These are phyloP conservation scores for Helogale parvula DNA, from an alignment of 2,113 vertebrate species.

Conservation along the genomic window DNA sequence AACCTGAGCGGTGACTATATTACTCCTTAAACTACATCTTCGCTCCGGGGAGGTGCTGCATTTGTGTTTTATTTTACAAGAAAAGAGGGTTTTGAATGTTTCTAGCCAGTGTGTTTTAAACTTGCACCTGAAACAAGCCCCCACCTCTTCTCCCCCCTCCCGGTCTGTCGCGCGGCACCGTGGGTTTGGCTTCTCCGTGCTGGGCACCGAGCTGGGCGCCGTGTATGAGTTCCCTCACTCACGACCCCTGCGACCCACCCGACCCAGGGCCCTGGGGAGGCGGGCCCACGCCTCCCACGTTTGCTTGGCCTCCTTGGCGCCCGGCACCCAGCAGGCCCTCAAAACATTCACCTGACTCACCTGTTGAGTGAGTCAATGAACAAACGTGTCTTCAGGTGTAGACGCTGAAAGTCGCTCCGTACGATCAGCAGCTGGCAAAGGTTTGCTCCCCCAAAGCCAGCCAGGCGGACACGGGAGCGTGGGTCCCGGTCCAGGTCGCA, in stretches of 20 bases:
- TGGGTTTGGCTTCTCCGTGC: neutral
- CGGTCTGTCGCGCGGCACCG: fast-evolving
- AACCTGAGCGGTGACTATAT: neutral
- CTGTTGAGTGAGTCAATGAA: neutral
- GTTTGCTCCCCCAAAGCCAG: fast-evolving
- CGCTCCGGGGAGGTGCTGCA: neutral
- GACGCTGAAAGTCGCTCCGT: neutral
- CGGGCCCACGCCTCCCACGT: neutral
- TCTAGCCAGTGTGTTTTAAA: neutral
- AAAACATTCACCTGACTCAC: too few relatives aligned
- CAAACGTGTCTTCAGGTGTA: fast-evolving
- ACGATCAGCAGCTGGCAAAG: neutral
- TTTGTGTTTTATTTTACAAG: neutral
- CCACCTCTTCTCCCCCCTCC: neutral
- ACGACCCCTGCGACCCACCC: fast-evolving
- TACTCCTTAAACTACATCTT: neutral
- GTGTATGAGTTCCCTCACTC: fast-evolving
- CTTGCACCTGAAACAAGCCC: neutral
- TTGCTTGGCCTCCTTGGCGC: neutral
- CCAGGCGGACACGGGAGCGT: fast-evolving
- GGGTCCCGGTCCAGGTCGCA: neutral
- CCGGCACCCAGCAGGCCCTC: neutral
- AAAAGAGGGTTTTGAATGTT: neutral
- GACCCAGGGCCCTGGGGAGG: neutral
- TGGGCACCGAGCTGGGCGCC: neutral